Base-by-base conservation (phyloP, 2,888 invertebrate genomes). In the Empis livida region DNA sequence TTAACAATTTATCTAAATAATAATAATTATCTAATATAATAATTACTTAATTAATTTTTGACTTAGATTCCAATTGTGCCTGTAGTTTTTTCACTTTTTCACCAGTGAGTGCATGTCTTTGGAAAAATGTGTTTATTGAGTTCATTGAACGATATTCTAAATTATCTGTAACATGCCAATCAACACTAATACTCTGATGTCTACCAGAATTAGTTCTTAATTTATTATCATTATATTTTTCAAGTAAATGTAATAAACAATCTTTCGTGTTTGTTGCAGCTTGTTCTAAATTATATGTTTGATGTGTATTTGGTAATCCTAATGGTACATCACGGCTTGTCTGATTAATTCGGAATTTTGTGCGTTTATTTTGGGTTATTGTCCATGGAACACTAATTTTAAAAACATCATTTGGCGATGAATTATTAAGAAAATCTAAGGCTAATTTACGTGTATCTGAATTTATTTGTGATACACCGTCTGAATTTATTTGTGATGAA, bases 71-170 rank as follows among this genome's bases (percentile, higher is more conserved):
- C 45, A 70, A 56, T 53, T 68, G 66, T 3, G 64, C 65, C 54
- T 65, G 65, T 37, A 69, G 56, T 31, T 67, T 62, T 49, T 57
- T 62, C 0, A 70, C 64, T 46, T 62, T 60, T 43, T 58, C 57
- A 0, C 67, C 64, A 37, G 54, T 59, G 27, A 60, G 60, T 44
- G 76, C 73, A 62, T 78, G 76, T 52, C 76, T 69, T 68, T 84
- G 82, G 65, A 85, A 87, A 71, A 86, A 87, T 47, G 82, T 82
- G 55, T 87, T 85, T 41, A 87, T 73, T 47, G 87, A 86, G 56
- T 82, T 84, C 73, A 88, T 85, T 10, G 87, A 83, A 56, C 76
- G 78, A 60, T 86, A 82, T 35, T 84, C 85, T 44, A 87, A 70
- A 51, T 79, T 78, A 55, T 84, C 82, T 17, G 79, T 77, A 10